phyloP scores from a whole-genome alignment of 2,113 vertebrate species.

The Psilopsiagon aymara region DNA sequence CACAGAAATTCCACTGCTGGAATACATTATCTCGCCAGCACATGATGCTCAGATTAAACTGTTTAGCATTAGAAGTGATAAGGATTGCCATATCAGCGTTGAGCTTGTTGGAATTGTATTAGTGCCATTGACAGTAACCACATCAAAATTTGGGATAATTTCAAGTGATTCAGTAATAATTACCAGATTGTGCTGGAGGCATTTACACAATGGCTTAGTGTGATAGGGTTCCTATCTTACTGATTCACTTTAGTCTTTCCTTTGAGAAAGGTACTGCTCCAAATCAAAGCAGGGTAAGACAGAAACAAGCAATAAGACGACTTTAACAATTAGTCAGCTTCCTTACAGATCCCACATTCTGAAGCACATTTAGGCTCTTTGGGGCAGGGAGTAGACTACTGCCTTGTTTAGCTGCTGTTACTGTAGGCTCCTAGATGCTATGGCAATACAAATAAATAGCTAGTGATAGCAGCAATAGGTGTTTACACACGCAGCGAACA shows the following conservation, averaged over 20 bases:
- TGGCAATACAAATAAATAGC: not conserved
- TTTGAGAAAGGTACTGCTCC: not conserved
- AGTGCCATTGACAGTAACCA: not conserved
- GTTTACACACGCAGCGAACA: not conserved
- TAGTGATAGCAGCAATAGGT: not conserved
- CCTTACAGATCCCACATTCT: not conserved
- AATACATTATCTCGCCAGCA: conserved; percentile 48
- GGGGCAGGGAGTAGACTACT: not conserved
- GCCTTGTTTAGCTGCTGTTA: not conserved
- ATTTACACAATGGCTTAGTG: not conserved
- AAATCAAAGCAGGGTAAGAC: not conserved
- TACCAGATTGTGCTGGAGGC: not conserved
- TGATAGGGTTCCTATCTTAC: not conserved
- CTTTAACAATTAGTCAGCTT: not conserved
- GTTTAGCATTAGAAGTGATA: conserved; percentile 12
- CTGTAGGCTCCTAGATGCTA: not conserved
- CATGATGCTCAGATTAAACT: conserved; percentile 27
- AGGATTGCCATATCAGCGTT: conserved; percentile 13
- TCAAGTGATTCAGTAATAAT: conserved; percentile 25
- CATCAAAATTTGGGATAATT: conserved; percentile 25
- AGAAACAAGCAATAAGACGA: not conserved
- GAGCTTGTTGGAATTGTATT: conserved; percentile 3
- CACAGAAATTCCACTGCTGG: conserved; percentile 4
- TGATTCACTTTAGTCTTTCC: not conserved
- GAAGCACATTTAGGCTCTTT: not conserved